Percentiles rank a stretch among this genome's conserved stretches.
Evolutionary conservation across 2,113 vertebrate species (phyloP).

Genomic region (Prietella phreatophila): DNA sequence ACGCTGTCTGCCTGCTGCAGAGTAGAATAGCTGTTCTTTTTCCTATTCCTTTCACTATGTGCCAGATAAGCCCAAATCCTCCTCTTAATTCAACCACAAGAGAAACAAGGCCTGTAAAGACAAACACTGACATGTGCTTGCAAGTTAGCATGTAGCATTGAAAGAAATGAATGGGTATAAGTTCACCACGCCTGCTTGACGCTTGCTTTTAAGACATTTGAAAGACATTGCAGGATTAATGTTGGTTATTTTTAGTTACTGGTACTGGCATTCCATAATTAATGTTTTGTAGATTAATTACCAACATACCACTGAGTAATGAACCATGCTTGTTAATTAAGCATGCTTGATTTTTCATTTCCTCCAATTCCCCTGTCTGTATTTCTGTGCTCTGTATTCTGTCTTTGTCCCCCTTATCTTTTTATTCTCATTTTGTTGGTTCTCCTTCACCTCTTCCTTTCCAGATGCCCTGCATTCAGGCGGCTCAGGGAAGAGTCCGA

Average conservation of each 20-base stretch:
- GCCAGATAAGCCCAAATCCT: not conserved
- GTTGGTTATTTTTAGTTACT: constrained; percentile 40
- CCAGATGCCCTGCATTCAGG: constrained; percentile 83
- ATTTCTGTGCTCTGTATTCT: constrained; percentile 4
- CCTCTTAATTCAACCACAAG: constrained; percentile 1
- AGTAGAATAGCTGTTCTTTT: constrained; percentile 55
- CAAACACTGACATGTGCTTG: constrained; percentile 12
- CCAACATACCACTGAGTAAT: constrained; percentile 34
- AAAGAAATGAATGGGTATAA: not conserved
- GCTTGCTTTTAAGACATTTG: not conserved
- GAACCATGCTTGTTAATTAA: constrained; percentile 23
- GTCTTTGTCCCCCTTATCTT: not conserved
- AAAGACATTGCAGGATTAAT: constrained; percentile 14
- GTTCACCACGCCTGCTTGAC: constrained; percentile 11
- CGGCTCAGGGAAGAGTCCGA: constrained; percentile 79
- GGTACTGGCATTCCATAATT: constrained; percentile 37
- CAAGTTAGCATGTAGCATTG: constrained; percentile 13
- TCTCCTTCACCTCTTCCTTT: constrained; percentile 1
- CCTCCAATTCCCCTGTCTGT: not conserved
- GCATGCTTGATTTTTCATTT: constrained; percentile 8
- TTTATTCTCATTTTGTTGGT: constrained; percentile 1
- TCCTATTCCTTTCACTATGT: not conserved
- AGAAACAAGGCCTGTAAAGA: constrained; percentile 5
- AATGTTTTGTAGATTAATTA: constrained; percentile 50
- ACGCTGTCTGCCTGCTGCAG: constrained; percentile 59